Evolutionary conservation across 2,888 invertebrate species (phyloP).

Genomic region (Lasioglossum figueresi): DNA sequence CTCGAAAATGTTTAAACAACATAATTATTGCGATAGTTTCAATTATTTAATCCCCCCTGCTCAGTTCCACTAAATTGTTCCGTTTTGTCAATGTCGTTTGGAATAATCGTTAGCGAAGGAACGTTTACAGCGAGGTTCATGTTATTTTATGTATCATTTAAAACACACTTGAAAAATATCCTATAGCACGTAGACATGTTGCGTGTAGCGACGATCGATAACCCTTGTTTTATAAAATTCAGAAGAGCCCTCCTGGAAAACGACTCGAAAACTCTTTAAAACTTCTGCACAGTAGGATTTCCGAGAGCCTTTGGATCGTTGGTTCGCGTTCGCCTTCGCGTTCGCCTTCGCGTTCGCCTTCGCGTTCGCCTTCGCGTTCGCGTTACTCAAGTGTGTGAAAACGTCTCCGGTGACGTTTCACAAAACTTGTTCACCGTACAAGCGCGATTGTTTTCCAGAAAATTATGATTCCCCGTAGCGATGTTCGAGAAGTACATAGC

Average conservation of each 20-base stretch:
- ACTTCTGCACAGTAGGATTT: conserved; percentile 18
- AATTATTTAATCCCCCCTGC: too few relatives aligned
- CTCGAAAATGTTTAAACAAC: neutral
- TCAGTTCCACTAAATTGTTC: neutral
- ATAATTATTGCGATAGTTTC: neutral
- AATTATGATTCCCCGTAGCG: neutral
- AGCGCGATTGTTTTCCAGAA: neutral
- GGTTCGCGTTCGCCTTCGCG: conserved; percentile 3
- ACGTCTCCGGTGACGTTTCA: conserved; percentile 17
- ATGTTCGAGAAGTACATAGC: neutral
- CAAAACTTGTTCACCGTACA: neutral
- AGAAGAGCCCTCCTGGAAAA: neutral
- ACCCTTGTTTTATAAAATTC: conserved; percentile 39
- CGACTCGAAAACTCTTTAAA: conserved; percentile 19
- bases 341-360: too few relatives aligned
- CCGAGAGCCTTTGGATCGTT: neutral
- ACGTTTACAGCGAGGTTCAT: neutral
- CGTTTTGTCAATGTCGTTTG: neutral
- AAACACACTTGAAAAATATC: neutral
- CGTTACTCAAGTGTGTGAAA: conserved; percentile 7
- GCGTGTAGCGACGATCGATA: conserved; percentile 36
- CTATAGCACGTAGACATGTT: neutral
- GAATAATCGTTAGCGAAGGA: neutral
- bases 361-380: neutral
- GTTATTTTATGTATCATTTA: neutral